Percentiles rank a stretch among this genome's conserved stretches.
phyloP scores from a whole-genome alignment of 2,888 invertebrate genomes.

The Scaptomyza polygonia region DNA sequence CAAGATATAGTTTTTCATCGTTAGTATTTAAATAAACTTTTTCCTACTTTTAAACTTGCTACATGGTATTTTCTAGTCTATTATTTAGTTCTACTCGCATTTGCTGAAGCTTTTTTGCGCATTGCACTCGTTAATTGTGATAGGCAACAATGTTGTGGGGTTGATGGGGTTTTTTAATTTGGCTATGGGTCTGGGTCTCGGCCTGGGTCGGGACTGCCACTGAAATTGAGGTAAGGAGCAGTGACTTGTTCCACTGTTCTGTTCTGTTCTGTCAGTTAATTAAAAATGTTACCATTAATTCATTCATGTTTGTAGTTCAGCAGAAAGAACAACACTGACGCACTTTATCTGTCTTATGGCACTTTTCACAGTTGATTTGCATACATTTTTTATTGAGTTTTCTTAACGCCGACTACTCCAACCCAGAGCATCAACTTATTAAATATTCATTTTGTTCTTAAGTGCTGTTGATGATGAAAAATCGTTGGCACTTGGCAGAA shows the following conservation, averaged over 20 bases:
- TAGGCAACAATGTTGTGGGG: constrained; percentile 8
- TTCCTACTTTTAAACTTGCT: background rate
- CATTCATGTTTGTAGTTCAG: constrained; percentile 41
- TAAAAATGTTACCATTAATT: constrained; percentile 69
- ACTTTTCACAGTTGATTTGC: constrained; percentile 29
- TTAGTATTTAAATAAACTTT: background rate
- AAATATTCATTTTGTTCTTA: constrained; percentile 34
- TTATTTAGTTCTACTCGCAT: constrained; percentile 11
- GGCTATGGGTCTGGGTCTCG: background rate
- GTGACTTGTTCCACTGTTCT: constrained; percentile 31
- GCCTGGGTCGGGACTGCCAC: background rate
- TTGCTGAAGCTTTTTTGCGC: constrained; percentile 43
- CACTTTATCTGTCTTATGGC: constrained; percentile 20
- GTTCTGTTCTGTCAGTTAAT: constrained; percentile 63
- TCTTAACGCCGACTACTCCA: constrained; percentile 5
- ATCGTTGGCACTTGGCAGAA: no score
- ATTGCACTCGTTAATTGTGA: constrained; percentile 53
- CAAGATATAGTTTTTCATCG: background rate
- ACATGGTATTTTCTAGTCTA: background rate
- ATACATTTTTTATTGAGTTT: constrained; percentile 39
- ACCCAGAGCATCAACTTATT: constrained; percentile 33
- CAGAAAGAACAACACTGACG: constrained; percentile 41
- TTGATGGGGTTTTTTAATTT: background rate
- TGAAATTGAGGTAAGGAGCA: constrained; percentile 11
- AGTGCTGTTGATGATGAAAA: constrained; percentile 2